Base-by-base conservation (phyloP, 2,113 vertebrate genomes). In the Synchiropus splendidus region DNA sequence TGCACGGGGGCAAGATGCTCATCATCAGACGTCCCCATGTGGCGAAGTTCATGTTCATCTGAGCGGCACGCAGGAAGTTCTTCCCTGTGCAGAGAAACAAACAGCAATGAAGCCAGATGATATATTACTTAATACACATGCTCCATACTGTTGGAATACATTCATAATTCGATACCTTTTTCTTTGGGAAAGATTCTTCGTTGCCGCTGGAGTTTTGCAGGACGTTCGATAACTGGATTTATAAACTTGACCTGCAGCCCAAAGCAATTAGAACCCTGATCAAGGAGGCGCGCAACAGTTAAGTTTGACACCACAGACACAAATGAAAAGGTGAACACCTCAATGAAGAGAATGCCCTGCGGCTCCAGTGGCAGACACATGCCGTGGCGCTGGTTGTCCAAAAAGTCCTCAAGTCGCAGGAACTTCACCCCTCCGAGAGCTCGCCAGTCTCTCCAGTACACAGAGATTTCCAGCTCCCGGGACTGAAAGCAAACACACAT, bases 11-110 rank as follows among this genome's bases (percentile, higher is more conserved):
- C 31, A 98, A 86, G 51, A 97, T 79, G 49, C 75, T 91, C 92
- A 92, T 93, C 89, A 98, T 94, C 65, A 98, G 62, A 21, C 92
- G 92, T 16, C 92, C 92, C 95, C 95, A 98, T 0, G 93, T 93
- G n/a, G 90, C 84, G 53, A 98, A 87, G 47, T 87, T 97, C 75
- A 98, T 92, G 71, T 98, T 97, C 92, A 98, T 93, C 74, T 98
- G 94, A 6, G 94, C 91, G 4, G 94, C 92, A 46, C 94, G 70
- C 31, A 96, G 80, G 58, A 98, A 98, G 58, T 96, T 89, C 76
- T 89, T 96, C 41, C 95, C 95, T 98, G 42, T 14, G 18, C 21
- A n/a, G 42, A 8, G 10, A 44, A 15, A 14, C 9, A 1, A 2
- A 1, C 9, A 9, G 18, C 10, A 16, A 1, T 41, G 9, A 33